Conservation (phyloP, 2,888 invertebrate species). For the Octodonta nipae region DNA sequence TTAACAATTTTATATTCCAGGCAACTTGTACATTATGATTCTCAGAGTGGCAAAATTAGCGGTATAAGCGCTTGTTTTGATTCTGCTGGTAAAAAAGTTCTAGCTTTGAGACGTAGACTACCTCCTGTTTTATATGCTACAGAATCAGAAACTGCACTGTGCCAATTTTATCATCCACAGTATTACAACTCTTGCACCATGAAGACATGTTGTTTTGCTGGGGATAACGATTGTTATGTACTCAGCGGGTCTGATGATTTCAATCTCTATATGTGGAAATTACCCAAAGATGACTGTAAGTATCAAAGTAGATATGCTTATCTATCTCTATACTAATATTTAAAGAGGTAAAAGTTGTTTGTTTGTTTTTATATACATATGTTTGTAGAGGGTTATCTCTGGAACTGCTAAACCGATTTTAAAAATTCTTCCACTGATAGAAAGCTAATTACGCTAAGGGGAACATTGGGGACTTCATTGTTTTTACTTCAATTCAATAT, state of each 20-base stretch:
- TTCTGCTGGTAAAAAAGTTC: constrained; percentile 56
- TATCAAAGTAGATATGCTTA: too few relatives aligned
- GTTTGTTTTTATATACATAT: background rate
- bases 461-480: too few relatives aligned
- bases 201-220: constrained; percentile 92
- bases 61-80: constrained; percentile 91
- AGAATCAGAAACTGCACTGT: constrained; percentile 54
- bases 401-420: too few relatives aligned
- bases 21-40: constrained; percentile 52
- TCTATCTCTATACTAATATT: too few relatives aligned
- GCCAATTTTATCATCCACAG: constrained; percentile 79
- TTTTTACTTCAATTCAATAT: too few relatives aligned
- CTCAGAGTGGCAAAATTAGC: constrained; percentile 44
- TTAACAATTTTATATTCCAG: too few relatives aligned
- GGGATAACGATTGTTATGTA: constrained; percentile 75
- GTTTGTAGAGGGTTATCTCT: too few relatives aligned
- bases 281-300: constrained; percentile 49
- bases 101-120: constrained; percentile 72
- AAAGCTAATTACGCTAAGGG: too few relatives aligned
- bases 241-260: constrained; percentile 93
- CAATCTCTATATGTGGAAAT: constrained; percentile 86
- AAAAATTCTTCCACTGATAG: too few relatives aligned
- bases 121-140: constrained; percentile 72
- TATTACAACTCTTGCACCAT: constrained; percentile 94
- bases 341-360: too few relatives aligned